phyloP scores from a whole-genome alignment of 2,797 vertebrate species.

The Malacoctenus gilli region DNA sequence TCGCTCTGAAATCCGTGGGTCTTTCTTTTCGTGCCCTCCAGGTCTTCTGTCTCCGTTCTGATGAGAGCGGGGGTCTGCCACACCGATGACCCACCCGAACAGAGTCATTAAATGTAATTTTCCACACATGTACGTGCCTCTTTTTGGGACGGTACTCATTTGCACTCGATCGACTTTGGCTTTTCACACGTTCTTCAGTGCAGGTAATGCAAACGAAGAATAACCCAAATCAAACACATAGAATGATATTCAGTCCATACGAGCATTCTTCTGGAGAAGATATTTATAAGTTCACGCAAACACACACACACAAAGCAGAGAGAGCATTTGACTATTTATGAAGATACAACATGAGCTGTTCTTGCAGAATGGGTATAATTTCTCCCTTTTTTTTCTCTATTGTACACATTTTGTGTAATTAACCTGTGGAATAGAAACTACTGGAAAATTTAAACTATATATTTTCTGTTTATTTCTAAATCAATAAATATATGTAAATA shows the following conservation, averaged over 20 bases:
- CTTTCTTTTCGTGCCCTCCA: conserved; percentile 15
- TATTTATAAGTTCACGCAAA: conserved; percentile 56
- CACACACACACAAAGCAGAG: background rate
- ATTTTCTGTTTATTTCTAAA: conserved; percentile 46
- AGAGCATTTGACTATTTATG: conserved; percentile 75
- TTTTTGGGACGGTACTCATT: conserved; percentile 32
- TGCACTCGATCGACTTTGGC: conserved; percentile 25
- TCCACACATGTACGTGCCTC: conserved; percentile 28
- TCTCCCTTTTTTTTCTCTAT: conserved; percentile 23
- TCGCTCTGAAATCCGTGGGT: conserved; percentile 36
- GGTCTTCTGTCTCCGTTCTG: conserved; percentile 34
- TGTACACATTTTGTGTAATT: conserved; percentile 48
- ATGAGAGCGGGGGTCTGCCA: conserved; percentile 31
- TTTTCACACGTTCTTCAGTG: conserved; percentile 30
- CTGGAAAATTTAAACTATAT: conserved; percentile 28
- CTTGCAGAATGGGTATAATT: conserved; percentile 38
- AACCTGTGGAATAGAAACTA: conserved; percentile 52
- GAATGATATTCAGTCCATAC: conserved; percentile 8
- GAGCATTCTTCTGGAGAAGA: conserved; percentile 22
- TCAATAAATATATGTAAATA: conserved; percentile 9
- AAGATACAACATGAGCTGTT: conserved; percentile 65
- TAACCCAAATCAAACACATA: conserved; percentile 34
- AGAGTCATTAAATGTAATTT: conserved; percentile 22
- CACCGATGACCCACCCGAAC: conserved; percentile 48
- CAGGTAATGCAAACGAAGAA: conserved; percentile 24